Evolutionary conservation across 1,140 invertebrate genomes (phyloP).

Genomic region (Aphaenogaster ashmeadi): DNA sequence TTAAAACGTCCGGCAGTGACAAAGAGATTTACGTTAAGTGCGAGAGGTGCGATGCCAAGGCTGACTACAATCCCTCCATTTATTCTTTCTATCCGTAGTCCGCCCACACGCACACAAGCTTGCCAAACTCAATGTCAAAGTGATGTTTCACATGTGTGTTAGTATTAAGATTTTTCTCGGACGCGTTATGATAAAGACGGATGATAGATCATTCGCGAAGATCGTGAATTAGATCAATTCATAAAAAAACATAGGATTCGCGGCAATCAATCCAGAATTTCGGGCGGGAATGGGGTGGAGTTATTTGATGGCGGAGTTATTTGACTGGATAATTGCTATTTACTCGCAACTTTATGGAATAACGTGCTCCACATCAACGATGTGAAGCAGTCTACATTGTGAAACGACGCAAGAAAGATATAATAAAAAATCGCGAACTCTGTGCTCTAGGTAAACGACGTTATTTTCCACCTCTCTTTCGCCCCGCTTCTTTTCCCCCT

Average conservation of each 20-base stretch:
- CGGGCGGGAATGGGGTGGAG: not conserved
- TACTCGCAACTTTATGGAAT: not conserved
- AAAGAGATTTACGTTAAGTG: conserved; percentile 45
- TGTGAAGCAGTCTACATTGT: not conserved
- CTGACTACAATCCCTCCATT: conserved; percentile 67
- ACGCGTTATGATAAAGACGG: not conserved
- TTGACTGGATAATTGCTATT: not conserved
- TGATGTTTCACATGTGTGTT: not conserved
- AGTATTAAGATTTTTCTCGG: conserved; percentile 2
- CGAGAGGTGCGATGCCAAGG: conserved; percentile 59
- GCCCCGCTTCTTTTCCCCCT: not conserved
- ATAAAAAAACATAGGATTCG: not conserved
- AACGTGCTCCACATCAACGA: not conserved
- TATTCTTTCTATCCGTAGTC: conserved; percentile 39
- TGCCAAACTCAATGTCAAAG: not conserved
- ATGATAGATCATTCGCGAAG: not conserved
- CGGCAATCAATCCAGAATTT: not conserved
- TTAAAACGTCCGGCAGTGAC: conserved; percentile 49
- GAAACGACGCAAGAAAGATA: not conserved
- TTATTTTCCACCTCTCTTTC: not conserved
- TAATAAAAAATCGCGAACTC: conserved; percentile 23
- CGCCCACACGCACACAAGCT: not conserved
- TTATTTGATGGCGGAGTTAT: not conserved
- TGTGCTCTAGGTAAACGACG: not conserved
- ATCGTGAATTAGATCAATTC: not conserved